These are phyloP conservation scores for Sinosuthora webbiana DNA, from an alignment of 2,113 vertebrate genomes.

Conservation along the genomic window DNA sequence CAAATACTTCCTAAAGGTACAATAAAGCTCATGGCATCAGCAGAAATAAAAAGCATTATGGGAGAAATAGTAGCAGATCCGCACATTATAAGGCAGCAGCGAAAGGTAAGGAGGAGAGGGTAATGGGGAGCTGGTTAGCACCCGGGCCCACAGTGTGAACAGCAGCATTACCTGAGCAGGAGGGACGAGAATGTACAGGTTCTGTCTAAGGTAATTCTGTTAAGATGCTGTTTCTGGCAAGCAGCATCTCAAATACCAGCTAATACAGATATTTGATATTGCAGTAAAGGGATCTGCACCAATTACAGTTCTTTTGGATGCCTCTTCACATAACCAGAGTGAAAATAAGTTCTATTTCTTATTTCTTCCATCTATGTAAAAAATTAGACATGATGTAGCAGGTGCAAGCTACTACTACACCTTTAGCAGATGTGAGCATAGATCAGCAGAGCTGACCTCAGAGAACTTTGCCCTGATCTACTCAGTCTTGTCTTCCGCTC, in stretches of 20 bases:
- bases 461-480: background rate
- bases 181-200: background rate
- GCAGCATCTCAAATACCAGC: background rate
- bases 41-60: slow-evolving; percentile 12
- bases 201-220: background rate
- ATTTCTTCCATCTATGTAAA: background rate
- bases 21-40: background rate
- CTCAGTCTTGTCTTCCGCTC: background rate
- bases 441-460: background rate
- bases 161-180: background rate
- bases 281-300: background rate
- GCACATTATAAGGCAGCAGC: background rate
- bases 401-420: background rate
- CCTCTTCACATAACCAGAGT: background rate
- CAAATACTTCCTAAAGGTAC: slow-evolving; percentile 31
- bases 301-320: background rate
- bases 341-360: background rate
- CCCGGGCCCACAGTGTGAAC: background rate
- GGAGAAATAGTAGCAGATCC: background rate
- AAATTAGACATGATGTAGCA: background rate
- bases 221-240: background rate
- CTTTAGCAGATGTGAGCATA: background rate
- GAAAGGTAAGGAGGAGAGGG: background rate
- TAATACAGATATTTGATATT: background rate
- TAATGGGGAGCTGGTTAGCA: background rate